Evolutionary conservation across 2,113 vertebrate species (phyloP).

Genomic region (Rhea pennata): DNA sequence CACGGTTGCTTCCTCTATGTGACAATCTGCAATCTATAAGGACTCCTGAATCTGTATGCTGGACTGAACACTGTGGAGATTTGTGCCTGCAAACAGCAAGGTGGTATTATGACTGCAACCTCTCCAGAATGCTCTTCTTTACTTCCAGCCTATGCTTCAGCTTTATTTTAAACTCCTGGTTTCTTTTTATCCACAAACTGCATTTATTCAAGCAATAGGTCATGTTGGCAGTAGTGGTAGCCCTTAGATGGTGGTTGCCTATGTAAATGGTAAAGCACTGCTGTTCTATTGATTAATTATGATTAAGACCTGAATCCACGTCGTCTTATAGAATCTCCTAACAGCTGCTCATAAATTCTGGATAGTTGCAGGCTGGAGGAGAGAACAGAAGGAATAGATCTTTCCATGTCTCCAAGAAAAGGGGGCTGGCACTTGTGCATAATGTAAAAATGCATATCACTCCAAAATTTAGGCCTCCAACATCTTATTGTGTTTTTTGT

Average conservation of each 20-base stretch:
- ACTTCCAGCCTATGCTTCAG: neutral
- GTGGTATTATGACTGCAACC: neutral
- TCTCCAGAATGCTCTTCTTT: neutral
- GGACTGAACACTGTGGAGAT: neutral
- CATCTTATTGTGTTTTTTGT: neutral
- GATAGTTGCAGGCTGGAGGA: neutral
- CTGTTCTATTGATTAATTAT: neutral
- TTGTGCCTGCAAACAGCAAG: neutral
- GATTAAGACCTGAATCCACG: neutral
- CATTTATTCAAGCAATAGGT: neutral
- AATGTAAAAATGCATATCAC: neutral
- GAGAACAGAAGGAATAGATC: neutral
- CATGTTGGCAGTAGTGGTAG: neutral
- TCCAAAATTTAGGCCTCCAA: neutral
- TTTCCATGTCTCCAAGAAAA: neutral
- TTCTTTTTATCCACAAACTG: neutral
- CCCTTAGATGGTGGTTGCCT: neutral
- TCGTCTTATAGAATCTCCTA: neutral
- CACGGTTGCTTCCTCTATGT: neutral
- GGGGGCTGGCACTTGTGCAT: neutral
- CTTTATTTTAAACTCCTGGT: neutral
- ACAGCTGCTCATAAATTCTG: neutral
- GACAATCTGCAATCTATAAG: neutral
- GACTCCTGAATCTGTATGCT: neutral
- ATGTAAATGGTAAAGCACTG: neutral